phyloP scores from a whole-genome alignment of 1,140 invertebrate genomes.

The Listronotus bonariensis region DNA sequence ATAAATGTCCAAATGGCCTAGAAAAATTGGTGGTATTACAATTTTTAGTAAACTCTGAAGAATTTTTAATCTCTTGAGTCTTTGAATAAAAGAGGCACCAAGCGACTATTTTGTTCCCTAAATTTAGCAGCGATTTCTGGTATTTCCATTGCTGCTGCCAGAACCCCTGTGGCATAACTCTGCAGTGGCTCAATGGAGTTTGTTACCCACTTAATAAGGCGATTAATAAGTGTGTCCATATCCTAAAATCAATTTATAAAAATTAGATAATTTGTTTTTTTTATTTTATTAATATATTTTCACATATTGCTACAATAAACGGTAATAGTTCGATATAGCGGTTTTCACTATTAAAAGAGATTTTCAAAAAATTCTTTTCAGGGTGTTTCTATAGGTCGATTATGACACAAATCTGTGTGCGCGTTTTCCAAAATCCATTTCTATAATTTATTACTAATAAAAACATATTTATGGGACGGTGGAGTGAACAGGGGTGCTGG shows the following conservation, averaged over 20 bases:
- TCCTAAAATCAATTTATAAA: conserved; percentile 62
- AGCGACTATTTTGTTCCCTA: conserved; percentile 83
- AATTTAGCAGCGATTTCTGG: conserved; percentile 90
- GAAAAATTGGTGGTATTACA: conserved; percentile 20
- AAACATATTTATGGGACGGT: too few species aligned
- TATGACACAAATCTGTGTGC: too few species aligned
- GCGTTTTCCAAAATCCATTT: too few species aligned
- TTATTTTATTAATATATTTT: too few species aligned
- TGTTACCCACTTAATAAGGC: conserved; percentile 88
- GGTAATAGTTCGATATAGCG: too few species aligned
- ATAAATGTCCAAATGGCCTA: conserved; percentile 67
- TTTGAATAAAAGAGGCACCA: conserved; percentile 87
- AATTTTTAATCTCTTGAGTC: conserved; percentile 75
- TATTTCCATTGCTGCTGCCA: conserved; percentile 96
- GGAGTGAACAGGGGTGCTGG: too few species aligned
- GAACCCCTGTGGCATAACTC: conserved; percentile 90
- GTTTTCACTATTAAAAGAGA: too few species aligned
- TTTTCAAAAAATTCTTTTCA: too few species aligned
- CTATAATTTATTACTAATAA: too few species aligned
- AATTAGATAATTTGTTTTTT: too few species aligned
- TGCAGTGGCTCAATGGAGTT: conserved; percentile 84
- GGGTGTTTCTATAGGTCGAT: too few species aligned
- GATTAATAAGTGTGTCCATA: conserved; percentile 81
- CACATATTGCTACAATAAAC: too few species aligned
- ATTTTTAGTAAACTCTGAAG: conserved; percentile 45